Base-by-base conservation (phyloP, 2,888 invertebrate species). In the Octonoba sinensis region DNA sequence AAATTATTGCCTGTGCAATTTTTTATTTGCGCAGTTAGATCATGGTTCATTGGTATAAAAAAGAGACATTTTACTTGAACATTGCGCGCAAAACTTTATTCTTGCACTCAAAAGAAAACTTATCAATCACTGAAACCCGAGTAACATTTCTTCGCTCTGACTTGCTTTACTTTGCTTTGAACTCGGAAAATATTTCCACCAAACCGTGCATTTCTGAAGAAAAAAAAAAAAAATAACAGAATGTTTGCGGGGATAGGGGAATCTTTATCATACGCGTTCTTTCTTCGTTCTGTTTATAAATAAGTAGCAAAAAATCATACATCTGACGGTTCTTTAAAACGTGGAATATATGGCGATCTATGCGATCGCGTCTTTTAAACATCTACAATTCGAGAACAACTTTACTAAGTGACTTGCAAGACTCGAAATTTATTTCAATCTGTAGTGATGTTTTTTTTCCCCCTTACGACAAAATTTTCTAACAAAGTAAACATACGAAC, bases 341-440 rank as follows among this genome's bases (percentile, higher is more conserved):
- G 44, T 44, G 49, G 66, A 67, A 49, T 47, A 60, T 51, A 65
- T 54, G 60, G 64, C 62, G 62, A 76, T 76, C 20, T 24, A 36
- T 46, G 36, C 47, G 74, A 76, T 76, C 56, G 66, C 27, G 54
- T 18, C 46, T 64, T 66, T 69, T 69, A 76, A 76, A 62, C 56
- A 76, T 67, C 76, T 76, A 46, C 27, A 54, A 75, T 60, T 51
- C 59, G 69, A 69, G 56, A 56, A 69, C 69, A 69, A 76, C 54
- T 69, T 76, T 78, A 46, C 46, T 72, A 78, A 78, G 78, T 78
- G 78, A 78, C 65, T 78, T 49, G 59, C 22, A 78, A 66, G 72
- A 27, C 66, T 72, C 59, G 36, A 60, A 78, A 78, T 78, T 78
- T 78, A 78, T 78, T 78, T 78, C 71, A 66, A 67, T 78, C 71